Evolutionary conservation across 2,888 invertebrate genomes (phyloP), one percentile per base, ranked within the genome.

Genomic region (Horisme vitalbata): DNA sequence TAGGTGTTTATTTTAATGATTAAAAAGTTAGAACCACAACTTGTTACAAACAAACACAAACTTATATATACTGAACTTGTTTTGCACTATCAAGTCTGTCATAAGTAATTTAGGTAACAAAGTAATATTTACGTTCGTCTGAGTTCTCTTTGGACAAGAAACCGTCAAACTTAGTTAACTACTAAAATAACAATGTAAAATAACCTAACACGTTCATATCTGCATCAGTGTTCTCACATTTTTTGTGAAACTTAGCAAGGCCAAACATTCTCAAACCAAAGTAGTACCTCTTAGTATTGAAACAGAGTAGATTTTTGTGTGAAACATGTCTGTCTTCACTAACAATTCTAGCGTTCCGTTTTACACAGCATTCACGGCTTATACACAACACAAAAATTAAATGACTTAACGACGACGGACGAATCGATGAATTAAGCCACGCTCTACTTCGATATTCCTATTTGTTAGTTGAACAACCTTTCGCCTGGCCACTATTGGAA

Each of bases 151-250:
- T n/a, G n/a, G 18, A 26, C 32, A 45, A 55, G 57, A 65, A 69
- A 65, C 62, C 24, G 27, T 52, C 51, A 45, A 57, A 61, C 45
- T 34, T 32, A 43, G 30, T 44, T 39, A 52, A 60, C 37, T 45
- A 33, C 50, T 55, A 60, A 49, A 52, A 26, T 57, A 61, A 63
- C 65, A 70, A 63, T 64, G 65, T 68, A 65, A 73, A 73, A 77
- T 80, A 81, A 78, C 80, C 77, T 75, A 77, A 67, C 68, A 69
- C 59, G 69, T 71, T 62, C 63, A 64, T 74, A 56, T 68, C 71
- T 74, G 67, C 71, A 70, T 68, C 72, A 65, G 63, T 71, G 68
- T 54, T 67, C 63, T 56, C 61, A 65, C 62, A 71, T 69, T 67
- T 75, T 70, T 72, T 73, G 70, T 61, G 52, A 62, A 66, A 65